phyloP scores from a whole-genome alignment of 1,140 invertebrate genomes.

The Aphelenchoides avenae region DNA sequence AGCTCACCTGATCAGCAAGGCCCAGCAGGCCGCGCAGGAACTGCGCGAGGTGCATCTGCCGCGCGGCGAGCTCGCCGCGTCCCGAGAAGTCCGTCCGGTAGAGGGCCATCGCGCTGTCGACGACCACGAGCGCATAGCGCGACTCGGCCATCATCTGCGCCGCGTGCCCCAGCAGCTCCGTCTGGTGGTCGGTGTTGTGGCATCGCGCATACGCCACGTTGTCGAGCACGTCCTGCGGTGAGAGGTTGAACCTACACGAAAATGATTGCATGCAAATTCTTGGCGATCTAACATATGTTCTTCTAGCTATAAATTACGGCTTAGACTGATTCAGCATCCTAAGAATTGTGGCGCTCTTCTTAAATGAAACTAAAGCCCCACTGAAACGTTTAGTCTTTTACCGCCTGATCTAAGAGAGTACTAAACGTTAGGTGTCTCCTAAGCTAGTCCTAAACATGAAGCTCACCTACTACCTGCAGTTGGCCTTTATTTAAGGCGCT shows the following conservation, averaged over 20 bases:
- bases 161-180: constrained; percentile 79
- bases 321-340: too few species aligned
- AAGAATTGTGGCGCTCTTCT: too few species aligned
- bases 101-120: constrained; percentile 90
- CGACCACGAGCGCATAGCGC: constrained; percentile 85
- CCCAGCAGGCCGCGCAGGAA: constrained; percentile 85
- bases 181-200: constrained; percentile 96
- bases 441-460: too few species aligned
- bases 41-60: constrained; percentile 86
- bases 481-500: too few species aligned
- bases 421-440: too few species aligned
- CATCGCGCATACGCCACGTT: constrained; percentile 94
- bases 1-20: constrained; percentile 81
- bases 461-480: too few species aligned
- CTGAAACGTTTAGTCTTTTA: too few species aligned
- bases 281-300: too few species aligned
- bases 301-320: too few species aligned
- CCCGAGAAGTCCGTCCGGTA: constrained; percentile 95
- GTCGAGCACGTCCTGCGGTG: constrained; percentile 81
- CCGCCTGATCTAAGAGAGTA: too few species aligned
- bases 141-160: constrained; percentile 97
- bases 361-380: too few species aligned
- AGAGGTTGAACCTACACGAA: constrained; percentile 76
- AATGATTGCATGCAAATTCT: too few species aligned
- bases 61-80: constrained; percentile 81